Base-by-base conservation (phyloP, 2,888 invertebrate genomes). In the Bombylius discolor region DNA sequence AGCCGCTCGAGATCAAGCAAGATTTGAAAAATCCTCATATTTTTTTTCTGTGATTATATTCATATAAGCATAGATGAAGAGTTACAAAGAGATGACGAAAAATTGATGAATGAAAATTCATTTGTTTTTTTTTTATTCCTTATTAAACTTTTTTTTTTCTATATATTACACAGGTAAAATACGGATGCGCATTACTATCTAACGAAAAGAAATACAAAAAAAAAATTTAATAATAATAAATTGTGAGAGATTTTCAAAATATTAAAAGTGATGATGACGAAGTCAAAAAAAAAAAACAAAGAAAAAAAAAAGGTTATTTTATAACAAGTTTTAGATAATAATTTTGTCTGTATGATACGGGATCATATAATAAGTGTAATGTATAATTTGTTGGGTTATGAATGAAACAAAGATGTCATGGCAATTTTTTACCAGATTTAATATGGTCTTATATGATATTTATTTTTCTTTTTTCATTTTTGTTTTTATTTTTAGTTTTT, bases 401-500 rank as follows among this genome's bases (percentile, higher is more conserved):
- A 58, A 58, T 58, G 55, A 55, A 55, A 49, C 55, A 49, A 51
- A 56, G 33, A 58, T 58, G 56, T 58, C 58, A 56, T 49, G 51
- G 39, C 52, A 55, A 58, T 56, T 56, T 58, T 58, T 58, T 52
- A 55, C 53, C 49, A 53, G 53, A 58, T 58, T 55, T 55, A 56
- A 45, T 49, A 52, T 56, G 56, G 56, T 56, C 49, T 49, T 47
- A 14, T 52, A 14, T 31, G 39, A 11, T n/a, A 8, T 34, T 9
- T 5, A 36, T 36, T 36, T 8, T 32, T 14, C 23, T 33, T 36
- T 34, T 46, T 46, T 52, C 32, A 23, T 34, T 47, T 46, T 36
- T 23, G 23, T 23, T n/a, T 45, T 45, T 23, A 34, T 49, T 33
- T 49, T 23, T n/a, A 5, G 12, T 49, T 49, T 49, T 33, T 11